phyloP scores from a whole-genome alignment of 23 tunicate genomes.

The Trididemnum clinides region DNA sequence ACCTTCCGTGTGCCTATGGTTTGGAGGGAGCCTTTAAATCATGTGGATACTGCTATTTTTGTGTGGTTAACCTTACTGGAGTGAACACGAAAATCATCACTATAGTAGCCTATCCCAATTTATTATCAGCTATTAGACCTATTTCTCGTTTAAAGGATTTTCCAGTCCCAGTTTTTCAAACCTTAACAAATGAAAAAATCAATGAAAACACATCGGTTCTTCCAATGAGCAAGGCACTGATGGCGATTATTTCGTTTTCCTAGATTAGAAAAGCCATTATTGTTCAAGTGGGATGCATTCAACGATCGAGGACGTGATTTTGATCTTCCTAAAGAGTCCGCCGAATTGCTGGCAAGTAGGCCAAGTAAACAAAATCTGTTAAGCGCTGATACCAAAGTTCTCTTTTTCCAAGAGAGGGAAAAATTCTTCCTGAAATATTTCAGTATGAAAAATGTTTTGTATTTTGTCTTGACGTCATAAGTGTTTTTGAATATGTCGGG shows the following conservation, averaged over 20 bases:
- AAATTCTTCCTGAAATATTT: neutral
- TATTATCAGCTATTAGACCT: too few relatives aligned
- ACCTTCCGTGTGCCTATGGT: slow-evolving; percentile 16
- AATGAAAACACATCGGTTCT: neutral
- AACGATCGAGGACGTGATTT: slow-evolving; percentile 7
- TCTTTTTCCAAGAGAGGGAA: neutral
- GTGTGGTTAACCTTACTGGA: neutral
- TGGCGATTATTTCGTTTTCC: neutral
- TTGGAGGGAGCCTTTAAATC: neutral
- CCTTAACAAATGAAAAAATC: neutral
- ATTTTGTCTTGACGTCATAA: neutral
- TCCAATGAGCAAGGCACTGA: neutral
- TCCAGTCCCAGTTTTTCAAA: neutral
- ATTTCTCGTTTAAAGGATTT: neutral
- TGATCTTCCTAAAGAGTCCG: neutral
- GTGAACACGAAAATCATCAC: neutral
- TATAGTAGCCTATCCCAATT: neutral
- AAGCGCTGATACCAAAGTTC: neutral
- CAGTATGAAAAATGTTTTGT: neutral
- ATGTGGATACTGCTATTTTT: slow-evolving; percentile 25
- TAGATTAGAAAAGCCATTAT: neutral
- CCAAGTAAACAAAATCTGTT: neutral
- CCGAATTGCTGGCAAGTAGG: neutral
- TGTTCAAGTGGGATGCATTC: neutral
- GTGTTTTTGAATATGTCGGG: neutral